phyloP scores from a whole-genome alignment of 1,140 invertebrate species.

The Bombus haemorrhoidalis region DNA sequence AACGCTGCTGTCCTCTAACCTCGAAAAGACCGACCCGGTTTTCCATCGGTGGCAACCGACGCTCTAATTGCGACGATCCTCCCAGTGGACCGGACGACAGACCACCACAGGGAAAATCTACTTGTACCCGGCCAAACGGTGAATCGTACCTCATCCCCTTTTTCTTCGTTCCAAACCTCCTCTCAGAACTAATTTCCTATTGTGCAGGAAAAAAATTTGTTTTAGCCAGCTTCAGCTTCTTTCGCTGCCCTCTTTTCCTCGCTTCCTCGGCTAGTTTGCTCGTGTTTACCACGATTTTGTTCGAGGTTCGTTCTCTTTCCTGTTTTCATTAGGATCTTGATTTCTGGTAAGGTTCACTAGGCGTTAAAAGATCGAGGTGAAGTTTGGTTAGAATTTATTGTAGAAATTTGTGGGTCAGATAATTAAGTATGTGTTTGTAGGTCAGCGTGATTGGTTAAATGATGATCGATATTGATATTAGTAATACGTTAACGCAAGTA shows the following conservation, averaged over 20 bases:
- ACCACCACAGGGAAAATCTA: constrained; percentile 34
- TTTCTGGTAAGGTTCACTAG: background rate
- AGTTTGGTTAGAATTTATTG: background rate
- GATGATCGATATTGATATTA: too few species aligned
- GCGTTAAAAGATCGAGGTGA: background rate
- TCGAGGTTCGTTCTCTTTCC: background rate
- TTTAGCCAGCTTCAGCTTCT: background rate
- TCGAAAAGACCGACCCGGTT: constrained; percentile 50
- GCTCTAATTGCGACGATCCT: constrained; percentile 57
- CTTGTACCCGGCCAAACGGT: constrained; percentile 17
- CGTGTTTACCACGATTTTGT: too few species aligned
- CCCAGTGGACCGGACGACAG: constrained; percentile 27
- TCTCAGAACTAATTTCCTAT: constrained; percentile 40
- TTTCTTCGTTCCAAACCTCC: background rate
- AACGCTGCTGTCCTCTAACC: constrained; percentile 45
- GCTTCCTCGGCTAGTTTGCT: background rate
- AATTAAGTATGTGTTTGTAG: too few species aligned
- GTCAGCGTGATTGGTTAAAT: too few species aligned
- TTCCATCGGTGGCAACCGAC: constrained; percentile 47
- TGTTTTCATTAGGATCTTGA: background rate
- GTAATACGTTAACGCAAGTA: too few species aligned
- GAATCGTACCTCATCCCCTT: background rate
- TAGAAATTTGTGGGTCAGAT: background rate
- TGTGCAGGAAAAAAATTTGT: constrained; percentile 22
- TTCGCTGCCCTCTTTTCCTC: background rate